Evolutionary conservation across 2,797 vertebrate genomes (phyloP).

Genomic region (Arrhamphus sclerolepis): DNA sequence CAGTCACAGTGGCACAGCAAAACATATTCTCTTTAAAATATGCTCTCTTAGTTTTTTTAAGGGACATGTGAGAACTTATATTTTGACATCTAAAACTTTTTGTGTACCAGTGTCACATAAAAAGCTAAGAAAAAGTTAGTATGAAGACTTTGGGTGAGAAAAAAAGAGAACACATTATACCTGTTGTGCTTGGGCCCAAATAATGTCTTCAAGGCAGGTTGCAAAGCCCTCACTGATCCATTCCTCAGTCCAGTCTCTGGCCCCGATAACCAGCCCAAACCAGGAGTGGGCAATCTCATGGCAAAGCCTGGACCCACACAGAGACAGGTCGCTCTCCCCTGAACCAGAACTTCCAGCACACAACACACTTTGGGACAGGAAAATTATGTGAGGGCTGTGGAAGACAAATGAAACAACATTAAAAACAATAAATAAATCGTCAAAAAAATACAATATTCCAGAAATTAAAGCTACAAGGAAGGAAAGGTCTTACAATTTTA

Average conservation of each 20-base stretch:
- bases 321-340: conserved; percentile 66
- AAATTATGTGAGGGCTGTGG: conserved; percentile 93
- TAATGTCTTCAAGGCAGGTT: conserved; percentile 92
- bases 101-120: too few relatives aligned
- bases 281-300: conserved; percentile 97
- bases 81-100: too few relatives aligned
- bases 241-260: conserved; percentile 96
- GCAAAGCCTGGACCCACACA: conserved; percentile 91
- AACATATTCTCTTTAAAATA: too few relatives aligned
- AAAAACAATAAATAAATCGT: too few relatives aligned
- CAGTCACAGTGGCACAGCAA: too few relatives aligned
- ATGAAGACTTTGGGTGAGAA: too few relatives aligned
- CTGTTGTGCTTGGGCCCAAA: conserved; percentile 90
- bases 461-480: not conserved
- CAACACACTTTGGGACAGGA: conserved; percentile 93
- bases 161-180: conserved; percentile 64
- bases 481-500: not conserved
- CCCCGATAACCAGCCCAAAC: conserved; percentile 95
- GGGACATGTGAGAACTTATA: too few relatives aligned
- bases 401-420: conserved; percentile 47
- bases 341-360: conserved; percentile 28
- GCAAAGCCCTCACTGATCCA: conserved; percentile 98
- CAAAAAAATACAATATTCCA: not conserved
- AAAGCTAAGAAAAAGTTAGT: not conserved
- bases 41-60: too few relatives aligned